A percentile compares a stretch with the other conserved stretches of the same genome.
Conservation (phyloP, 2,888 invertebrate genomes). For the Phengaris arion region DNA sequence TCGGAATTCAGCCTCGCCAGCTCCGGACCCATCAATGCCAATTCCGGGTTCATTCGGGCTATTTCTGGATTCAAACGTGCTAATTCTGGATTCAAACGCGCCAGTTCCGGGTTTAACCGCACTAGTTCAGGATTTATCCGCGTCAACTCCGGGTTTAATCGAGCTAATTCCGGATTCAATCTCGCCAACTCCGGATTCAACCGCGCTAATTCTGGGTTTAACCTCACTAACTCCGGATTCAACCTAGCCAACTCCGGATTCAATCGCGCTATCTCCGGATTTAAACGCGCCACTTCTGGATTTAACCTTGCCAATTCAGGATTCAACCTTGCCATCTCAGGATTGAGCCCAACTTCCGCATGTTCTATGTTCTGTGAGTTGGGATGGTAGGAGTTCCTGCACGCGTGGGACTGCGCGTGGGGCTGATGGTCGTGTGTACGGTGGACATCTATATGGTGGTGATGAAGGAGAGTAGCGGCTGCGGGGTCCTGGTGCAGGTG, state of each 20-base stretch:
- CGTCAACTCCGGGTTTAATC: conserved; percentile 49
- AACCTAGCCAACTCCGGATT: conserved; percentile 42
- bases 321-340: conserved; percentile 44
- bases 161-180: conserved; percentile 45
- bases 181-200: conserved; percentile 47
- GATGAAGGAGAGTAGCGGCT: conserved; percentile 67
- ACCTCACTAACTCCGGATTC: conserved; percentile 47
- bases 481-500: conserved; percentile 71
- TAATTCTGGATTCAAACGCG: conserved; percentile 46
- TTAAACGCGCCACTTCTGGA: conserved; percentile 45
- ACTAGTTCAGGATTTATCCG: conserved; percentile 14
- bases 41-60: conserved; percentile 43
- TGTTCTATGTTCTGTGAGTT: conserved; percentile 42
- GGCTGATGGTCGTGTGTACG: conserved; percentile 48
- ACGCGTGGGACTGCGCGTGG: conserved; percentile 58
- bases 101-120: conserved; percentile 47
- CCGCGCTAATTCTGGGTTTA: conserved; percentile 45
- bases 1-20: conserved; percentile 33
- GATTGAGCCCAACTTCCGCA: conserved; percentile 40
- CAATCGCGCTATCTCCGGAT: conserved; percentile 43
- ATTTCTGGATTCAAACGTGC: conserved; percentile 42
- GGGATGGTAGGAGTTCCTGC: conserved; percentile 57
- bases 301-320: conserved; percentile 46
- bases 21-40: background rate
- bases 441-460: conserved; percentile 67